Evolutionary conservation across 2,888 invertebrate genomes (phyloP), one percentile per base, ranked within the genome.

Genomic region (Scaptomyza flava): DNA sequence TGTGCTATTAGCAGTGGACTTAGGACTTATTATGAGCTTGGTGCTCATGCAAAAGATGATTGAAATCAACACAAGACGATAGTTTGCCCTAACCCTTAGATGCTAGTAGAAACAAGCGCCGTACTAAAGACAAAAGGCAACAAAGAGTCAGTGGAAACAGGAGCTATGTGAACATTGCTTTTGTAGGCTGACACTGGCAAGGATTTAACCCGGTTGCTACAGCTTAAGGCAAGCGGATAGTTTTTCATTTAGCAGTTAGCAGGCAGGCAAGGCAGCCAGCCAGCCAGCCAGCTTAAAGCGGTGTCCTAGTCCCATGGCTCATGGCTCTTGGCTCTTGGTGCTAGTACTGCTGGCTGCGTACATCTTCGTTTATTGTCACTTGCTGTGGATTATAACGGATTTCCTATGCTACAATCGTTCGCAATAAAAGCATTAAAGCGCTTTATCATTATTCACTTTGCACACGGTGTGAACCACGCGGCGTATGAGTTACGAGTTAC

Each of bases 381-480:
- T 88, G 81, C 79, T 86, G 81, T 84, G 89, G 86, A 89, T 85
- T 89, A 87, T 89, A 87, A 81, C 73, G 81, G 88, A 85, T 89
- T 89, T 85, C 74, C 79, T 59, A 64, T 64, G 77, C 68, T 69
- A 87, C 72, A 89, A 87, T 89, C 88, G 88, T 74, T 81, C 64
- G 89, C 86, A 87, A 86, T 89, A 85, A 89, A 85, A 83, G 88
- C 83, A 85, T 89, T 88, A 89, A 86, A 72, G 75, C 81, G 83
- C 81, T 86, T 89, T 83, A 88, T 83, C 88, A 89, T 89, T 87
- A 89, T 85, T 87, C 89, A 89, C 83, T 89, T 75, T 74, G 75
- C 88, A 75, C 75, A 75, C 87, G 70, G 70, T 70, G 83, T 66
- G 78, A 68, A 69, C 56, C 63, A 67, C 63, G 77, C 64, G 72